Conservation (phyloP, 2,113 vertebrate genomes). For the Ciconia boyciana region DNA sequence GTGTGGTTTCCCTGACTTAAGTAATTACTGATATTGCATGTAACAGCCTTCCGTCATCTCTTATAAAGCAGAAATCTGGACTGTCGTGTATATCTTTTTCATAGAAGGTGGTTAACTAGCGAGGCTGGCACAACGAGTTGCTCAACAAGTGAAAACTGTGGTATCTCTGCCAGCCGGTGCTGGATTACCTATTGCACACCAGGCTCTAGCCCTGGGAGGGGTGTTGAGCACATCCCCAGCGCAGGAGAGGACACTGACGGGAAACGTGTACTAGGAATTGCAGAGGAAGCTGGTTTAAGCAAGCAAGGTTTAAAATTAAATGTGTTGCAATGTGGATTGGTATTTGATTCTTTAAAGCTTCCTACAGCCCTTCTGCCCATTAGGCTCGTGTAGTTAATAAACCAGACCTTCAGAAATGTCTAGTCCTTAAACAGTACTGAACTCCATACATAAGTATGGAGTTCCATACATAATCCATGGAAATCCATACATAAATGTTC, state of each 20-base stretch:
- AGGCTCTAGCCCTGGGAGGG: neutral
- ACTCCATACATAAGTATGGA: neutral
- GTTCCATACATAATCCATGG: too few species aligned
- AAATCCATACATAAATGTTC: neutral
- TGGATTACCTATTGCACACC: neutral
- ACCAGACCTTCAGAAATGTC: neutral
- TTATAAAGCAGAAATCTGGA: neutral
- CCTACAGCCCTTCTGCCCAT: neutral
- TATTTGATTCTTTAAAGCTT: constrained; percentile 9
- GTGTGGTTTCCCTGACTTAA: neutral
- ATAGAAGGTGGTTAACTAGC: neutral
- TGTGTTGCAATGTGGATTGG: neutral
- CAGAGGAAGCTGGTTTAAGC: neutral
- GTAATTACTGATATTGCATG: neutral
- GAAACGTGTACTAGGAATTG: neutral
- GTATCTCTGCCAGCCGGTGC: neutral
- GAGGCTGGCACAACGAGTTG: neutral
- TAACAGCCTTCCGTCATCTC: neutral
- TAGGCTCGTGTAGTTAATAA: neutral
- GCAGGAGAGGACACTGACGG: fast-evolving
- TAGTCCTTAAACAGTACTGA: neutral
- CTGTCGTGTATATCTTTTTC: neutral
- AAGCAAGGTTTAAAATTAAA: neutral
- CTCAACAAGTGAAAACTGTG: neutral
- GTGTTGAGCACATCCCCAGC: neutral